Evolutionary conservation across 2,888 invertebrate species (phyloP), one percentile per base, ranked within the genome.

Genomic region (Pogonocherus hispidulus): DNA sequence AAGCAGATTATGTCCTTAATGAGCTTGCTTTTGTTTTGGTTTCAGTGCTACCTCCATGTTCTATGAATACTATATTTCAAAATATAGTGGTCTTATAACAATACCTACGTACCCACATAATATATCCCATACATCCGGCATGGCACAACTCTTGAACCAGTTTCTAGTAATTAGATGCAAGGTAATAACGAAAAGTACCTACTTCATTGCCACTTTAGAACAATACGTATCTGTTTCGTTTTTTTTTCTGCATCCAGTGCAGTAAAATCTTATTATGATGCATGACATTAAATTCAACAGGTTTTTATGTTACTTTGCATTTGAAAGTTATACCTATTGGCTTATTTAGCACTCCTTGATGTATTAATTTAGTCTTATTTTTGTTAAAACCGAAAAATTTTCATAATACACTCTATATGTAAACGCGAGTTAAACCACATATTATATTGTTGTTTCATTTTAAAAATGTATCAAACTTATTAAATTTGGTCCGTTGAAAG

Each of bases 151-250:
- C 67, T 69, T 69, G 72, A 76, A 76, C 76, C 71, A 76, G 78
- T 76, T 74, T 72, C 70, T 67, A 72, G 71, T 75, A 76, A 77
- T 77, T 76, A 76, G 71, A 76, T 76, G 67, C 62, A 66, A 66
- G 72, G 72, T 72, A 74, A 73, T 71, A 74, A 76, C 67, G 73
- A 73, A 71, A 72, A 73, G 71, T 72, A 73, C 67, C 71, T 70
- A 65, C 71, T 63, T 74, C 74, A 76, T 75, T 76, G 74, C 73
- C 75, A 72, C 68, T 67, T 66, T 56, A 54, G 62, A 76, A 72
- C 77, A 73, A 74, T 74, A 72, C 59, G 63, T 60, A 65, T 52
- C 62, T 69, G 71, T 63, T 67, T 41, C 44, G 22, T 54, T 66
- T 67, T 20, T 35, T 47, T n/a, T 56, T 4, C 11, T 37, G 11